Evolutionary conservation across 1,140 invertebrate genomes (phyloP).

Genomic region (Batillaria attramentaria): DNA sequence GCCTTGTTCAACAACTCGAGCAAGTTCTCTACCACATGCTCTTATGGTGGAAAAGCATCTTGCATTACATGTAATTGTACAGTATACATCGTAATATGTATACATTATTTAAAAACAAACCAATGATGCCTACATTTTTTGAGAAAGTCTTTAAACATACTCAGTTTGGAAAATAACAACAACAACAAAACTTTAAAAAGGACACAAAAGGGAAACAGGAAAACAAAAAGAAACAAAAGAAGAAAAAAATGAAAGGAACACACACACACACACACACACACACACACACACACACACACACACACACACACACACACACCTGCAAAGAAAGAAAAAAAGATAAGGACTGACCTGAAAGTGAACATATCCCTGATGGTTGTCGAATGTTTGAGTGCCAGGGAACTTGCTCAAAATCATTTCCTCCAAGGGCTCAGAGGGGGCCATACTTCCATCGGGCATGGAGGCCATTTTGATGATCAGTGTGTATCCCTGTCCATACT

Average conservation of each 20-base stretch:
- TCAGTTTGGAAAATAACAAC: too few species aligned
- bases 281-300: conserved; percentile 11
- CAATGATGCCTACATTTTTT: too few species aligned
- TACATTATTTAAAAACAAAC: too few species aligned
- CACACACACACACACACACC: conserved; percentile 11
- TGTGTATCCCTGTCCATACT: conserved; percentile 71
- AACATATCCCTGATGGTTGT: conserved; percentile 81
- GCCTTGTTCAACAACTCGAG: too few species aligned
- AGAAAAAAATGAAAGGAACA: neutral
- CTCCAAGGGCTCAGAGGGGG: neutral
- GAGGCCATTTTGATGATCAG: conserved; percentile 64
- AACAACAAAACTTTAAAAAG: too few species aligned
- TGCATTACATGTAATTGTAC: too few species aligned
- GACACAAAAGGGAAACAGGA: too few species aligned
- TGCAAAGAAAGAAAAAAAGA: neutral
- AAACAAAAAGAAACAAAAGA: too few species aligned
- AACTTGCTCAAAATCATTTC: conserved; percentile 38
- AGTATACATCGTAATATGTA: too few species aligned
- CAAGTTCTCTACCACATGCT: too few species aligned
- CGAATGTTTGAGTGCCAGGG: conserved; percentile 73
- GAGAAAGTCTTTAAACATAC: too few species aligned
- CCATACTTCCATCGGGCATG: conserved; percentile 46
- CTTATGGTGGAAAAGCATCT: too few species aligned
- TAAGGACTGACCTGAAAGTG: conserved; percentile 59
- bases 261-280: neutral